Evolutionary conservation across 2,888 invertebrate species (phyloP).

Genomic region (Barypeithes pellucidus): DNA sequence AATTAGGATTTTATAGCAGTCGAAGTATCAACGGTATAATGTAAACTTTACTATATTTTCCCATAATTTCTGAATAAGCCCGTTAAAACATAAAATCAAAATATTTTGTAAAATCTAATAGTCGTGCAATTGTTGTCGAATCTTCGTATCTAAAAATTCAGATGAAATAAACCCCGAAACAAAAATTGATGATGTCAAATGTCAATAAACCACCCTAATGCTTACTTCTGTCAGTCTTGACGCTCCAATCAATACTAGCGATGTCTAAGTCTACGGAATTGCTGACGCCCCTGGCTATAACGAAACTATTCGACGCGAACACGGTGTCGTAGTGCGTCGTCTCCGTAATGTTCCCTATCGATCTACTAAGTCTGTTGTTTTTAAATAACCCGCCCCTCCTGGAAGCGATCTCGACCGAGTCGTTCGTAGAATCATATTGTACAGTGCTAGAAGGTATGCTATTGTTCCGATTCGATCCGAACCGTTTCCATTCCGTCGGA

Average conservation of each 20-base stretch:
- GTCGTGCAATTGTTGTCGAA: too few relatives aligned
- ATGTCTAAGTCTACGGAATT: slow-evolving; percentile 61
- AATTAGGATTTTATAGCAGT: too few relatives aligned
- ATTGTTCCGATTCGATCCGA: slow-evolving; percentile 65
- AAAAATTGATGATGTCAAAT: background rate
- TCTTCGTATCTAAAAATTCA: too few relatives aligned
- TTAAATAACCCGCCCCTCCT: slow-evolving; percentile 57
- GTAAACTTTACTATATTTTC: too few relatives aligned
- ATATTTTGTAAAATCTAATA: too few relatives aligned
- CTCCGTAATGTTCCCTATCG: slow-evolving; percentile 69
- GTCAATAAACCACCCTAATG: background rate
- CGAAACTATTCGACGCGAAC: slow-evolving; percentile 71
- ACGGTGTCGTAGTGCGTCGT: slow-evolving; percentile 73
- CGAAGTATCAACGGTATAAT: too few relatives aligned
- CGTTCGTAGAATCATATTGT: slow-evolving; percentile 59
- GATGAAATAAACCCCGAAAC: background rate
- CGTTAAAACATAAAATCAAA: too few relatives aligned
- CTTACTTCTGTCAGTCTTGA: slow-evolving; percentile 41
- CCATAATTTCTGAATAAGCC: too few relatives aligned
- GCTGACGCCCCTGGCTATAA: slow-evolving; percentile 68
- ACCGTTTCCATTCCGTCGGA: slow-evolving; percentile 64
- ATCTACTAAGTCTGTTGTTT: slow-evolving; percentile 67
- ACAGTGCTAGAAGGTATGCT: slow-evolving; percentile 64
- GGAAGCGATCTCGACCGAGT: slow-evolving; percentile 62
- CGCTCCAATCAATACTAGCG: slow-evolving; percentile 44